Evolutionary conservation across 53 echinoderm and acorn worm genomes (phyloP), one percentile per base, ranked within the genome.

Genomic region (Crossaster papposus): DNA sequence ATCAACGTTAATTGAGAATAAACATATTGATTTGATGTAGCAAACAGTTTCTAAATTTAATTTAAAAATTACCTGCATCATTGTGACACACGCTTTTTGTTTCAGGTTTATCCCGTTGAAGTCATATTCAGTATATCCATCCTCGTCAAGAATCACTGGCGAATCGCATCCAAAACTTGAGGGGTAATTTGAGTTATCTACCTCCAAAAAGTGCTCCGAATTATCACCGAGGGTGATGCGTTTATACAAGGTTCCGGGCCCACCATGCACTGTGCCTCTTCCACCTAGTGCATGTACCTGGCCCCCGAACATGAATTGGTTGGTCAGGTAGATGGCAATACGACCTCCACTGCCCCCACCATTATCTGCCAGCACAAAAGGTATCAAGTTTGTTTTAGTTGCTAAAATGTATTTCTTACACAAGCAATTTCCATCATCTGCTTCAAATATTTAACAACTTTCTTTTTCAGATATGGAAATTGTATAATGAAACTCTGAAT

Each of bases 341-440:
- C 94, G 94, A 14, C 96, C 96, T 50, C 94, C 96, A 54, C 93
- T 92, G 26, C 96, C 96, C 18, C 96, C 96, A 14, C 94, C 95
- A 92, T 87, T 89, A 71, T 51, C 83, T 92, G 68, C 13, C 44
- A 78, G 14, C 54, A 72, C 8, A 86, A 29, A 50, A 35, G 52
- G 2, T n/a, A 7, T 51, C 2, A 20, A 36, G 13, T 35, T 17
- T 74, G 33, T 18, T 35, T 26, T 2, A 23, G 30, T 68, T 23
- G 0, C 11, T 10, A 8, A 58, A 58, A 58, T 20, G 12, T 52
- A 13, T 52, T 52, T 52, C n/a, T n/a, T n/a, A n/a, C n/a, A n/a
- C n/a, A n/a, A n/a, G n/a, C n/a, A n/a, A n/a, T n/a, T n/a, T n/a
- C n/a, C n/a, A n/a, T 44, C 44, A 44, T 44, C 9, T 44, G 44